These are phyloP conservation scores for Centruroides sculpturatus DNA, from an alignment of 1,140 invertebrate genomes.

Conservation along the genomic window DNA sequence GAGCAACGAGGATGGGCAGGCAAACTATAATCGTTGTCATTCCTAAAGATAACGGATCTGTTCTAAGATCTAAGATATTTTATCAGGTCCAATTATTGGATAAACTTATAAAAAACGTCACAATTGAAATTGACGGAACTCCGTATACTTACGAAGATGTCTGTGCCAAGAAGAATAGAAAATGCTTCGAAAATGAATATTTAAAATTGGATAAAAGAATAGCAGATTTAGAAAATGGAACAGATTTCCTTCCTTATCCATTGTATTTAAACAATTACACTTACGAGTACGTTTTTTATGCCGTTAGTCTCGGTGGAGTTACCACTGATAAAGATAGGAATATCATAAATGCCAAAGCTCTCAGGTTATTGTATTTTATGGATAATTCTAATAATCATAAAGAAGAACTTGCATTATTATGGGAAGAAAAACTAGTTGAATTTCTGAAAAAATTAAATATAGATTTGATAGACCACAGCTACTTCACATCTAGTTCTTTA, in stretches of 20 bases:
- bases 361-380: slow-evolving; percentile 74
- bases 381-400: slow-evolving; percentile 55
- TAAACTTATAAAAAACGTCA: slow-evolving; percentile 55
- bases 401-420: slow-evolving; percentile 60
- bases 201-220: slow-evolving; percentile 64
- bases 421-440: slow-evolving; percentile 70
- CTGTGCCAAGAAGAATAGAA: slow-evolving; percentile 63
- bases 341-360: slow-evolving; percentile 55
- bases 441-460: slow-evolving; percentile 57
- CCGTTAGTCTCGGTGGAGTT: slow-evolving; percentile 69
- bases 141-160: slow-evolving; percentile 46
- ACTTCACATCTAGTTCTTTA: slow-evolving; percentile 69
- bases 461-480: slow-evolving; percentile 59
- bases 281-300: slow-evolving; percentile 65
- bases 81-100: slow-evolving; percentile 58
- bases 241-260: slow-evolving; percentile 65
- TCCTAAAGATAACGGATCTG: slow-evolving; percentile 61
- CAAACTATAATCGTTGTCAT: slow-evolving; percentile 70
- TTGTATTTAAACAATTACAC: slow-evolving; percentile 73
- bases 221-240: slow-evolving; percentile 53
- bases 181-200: slow-evolving; percentile 73
- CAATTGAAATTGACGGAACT: slow-evolving; percentile 29
- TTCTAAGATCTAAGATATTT: slow-evolving; percentile 60
- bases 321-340: slow-evolving; percentile 51
- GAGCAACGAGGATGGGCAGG: slow-evolving; percentile 67